Evolutionary conservation across 1,140 invertebrate genomes (phyloP).

Genomic region (Nephotettix cincticeps): DNA sequence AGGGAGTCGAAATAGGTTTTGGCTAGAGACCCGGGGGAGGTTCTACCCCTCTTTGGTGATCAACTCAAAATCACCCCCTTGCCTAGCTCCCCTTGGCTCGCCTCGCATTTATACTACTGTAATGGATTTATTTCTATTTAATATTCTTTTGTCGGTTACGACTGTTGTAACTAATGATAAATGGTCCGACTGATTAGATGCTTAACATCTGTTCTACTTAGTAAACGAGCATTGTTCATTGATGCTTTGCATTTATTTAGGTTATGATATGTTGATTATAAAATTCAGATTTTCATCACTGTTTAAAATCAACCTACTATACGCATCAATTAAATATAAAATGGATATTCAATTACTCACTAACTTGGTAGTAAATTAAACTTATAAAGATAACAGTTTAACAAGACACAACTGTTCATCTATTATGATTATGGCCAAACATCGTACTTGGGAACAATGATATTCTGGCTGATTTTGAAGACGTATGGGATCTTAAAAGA

Average conservation of each 20-base stretch:
- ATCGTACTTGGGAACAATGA: too few species aligned
- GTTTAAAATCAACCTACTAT: neutral
- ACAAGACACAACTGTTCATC: too few species aligned
- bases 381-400: neutral
- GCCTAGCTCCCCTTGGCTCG: neutral
- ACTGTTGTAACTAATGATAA: constrained; percentile 5
- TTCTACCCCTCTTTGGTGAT: neutral
- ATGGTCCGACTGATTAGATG: neutral
- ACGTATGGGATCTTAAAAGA: too few species aligned
- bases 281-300: neutral
- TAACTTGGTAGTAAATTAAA: neutral
- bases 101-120: constrained; percentile 1
- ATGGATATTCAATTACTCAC: neutral
- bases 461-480: too few species aligned
- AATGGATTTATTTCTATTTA: constrained; percentile 13
- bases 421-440: too few species aligned
- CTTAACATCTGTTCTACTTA: constrained; percentile 2
- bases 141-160: constrained; percentile 7
- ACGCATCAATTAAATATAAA: neutral
- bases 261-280: neutral
- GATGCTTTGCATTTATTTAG: neutral
- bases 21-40: neutral
- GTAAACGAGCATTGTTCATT: neutral
- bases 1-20: neutral
- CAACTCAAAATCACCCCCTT: neutral